phyloP scores from a whole-genome alignment of 2,113 vertebrate genomes.

The Illadopsis cleaveri region DNA sequence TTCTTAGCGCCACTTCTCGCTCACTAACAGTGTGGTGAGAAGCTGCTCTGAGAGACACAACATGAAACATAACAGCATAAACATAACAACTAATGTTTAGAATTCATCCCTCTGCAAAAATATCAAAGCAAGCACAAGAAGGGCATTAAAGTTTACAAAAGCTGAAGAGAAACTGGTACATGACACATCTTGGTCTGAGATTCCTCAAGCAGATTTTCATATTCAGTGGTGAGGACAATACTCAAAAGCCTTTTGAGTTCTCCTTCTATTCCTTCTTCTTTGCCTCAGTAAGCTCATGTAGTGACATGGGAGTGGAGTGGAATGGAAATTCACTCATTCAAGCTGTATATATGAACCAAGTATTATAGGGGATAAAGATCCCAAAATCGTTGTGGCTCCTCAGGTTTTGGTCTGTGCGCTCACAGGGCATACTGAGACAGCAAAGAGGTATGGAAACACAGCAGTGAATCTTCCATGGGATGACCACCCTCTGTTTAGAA shows the following conservation, averaged over 20 bases:
- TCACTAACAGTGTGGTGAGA: background rate
- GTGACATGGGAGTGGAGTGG: background rate
- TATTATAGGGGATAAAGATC: background rate
- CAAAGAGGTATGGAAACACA: background rate
- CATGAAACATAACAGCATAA: background rate
- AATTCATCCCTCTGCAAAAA: background rate
- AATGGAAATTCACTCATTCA: background rate
- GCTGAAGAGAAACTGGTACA: background rate
- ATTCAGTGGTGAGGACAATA: background rate
- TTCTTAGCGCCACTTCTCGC: background rate
- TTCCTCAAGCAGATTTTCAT: background rate
- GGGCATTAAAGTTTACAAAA: background rate
- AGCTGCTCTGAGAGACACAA: background rate
- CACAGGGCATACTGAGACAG: background rate
- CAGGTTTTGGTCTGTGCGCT: background rate
- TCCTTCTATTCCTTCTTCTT: background rate
- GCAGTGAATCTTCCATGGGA: background rate
- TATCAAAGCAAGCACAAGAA: background rate
- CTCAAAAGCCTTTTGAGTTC: background rate
- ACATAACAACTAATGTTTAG: background rate
- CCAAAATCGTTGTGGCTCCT: accelerated
- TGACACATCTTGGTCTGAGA: background rate
- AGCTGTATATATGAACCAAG: background rate
- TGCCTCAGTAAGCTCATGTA: background rate
- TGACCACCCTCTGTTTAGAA: background rate